These are phyloP conservation scores for Hemaris fuciformis DNA, from an alignment of 2,888 invertebrate species.

Conservation along the genomic window DNA sequence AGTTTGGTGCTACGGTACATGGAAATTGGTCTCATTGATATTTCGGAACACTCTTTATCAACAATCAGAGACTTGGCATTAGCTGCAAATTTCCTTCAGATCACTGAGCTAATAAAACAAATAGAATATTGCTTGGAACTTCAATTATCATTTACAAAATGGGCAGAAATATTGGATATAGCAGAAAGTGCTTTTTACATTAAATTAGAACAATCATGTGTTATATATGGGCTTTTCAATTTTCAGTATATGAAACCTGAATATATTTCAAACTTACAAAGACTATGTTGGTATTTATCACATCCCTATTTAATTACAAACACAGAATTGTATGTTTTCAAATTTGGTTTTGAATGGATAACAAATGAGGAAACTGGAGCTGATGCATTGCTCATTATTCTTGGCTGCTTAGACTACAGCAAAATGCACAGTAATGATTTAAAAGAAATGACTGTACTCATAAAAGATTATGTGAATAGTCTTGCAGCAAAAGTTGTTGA, in stretches of 20 bases:
- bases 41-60: constrained; percentile 48
- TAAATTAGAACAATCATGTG: constrained; percentile 49
- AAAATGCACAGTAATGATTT: constrained; percentile 45
- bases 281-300: constrained; percentile 68
- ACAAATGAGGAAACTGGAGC: constrained; percentile 44
- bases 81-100: constrained; percentile 67
- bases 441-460: constrained; percentile 40
- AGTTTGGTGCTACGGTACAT: constrained; percentile 60
- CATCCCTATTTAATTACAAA: constrained; percentile 58
- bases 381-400: constrained; percentile 56
- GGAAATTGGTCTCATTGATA: constrained; percentile 58
- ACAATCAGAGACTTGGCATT: constrained; percentile 53
- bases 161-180: constrained; percentile 58
- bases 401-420: constrained; percentile 60
- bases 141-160: constrained; percentile 49
- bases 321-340: constrained; percentile 59
- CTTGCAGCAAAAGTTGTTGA: constrained; percentile 53
- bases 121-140: constrained; percentile 58
- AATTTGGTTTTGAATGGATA: constrained; percentile 67
- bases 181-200: constrained; percentile 54
- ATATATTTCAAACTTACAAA: constrained; percentile 49
- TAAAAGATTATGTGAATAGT: constrained; percentile 47
- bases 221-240: constrained; percentile 54
- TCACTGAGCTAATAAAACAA: constrained; percentile 64
- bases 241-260: constrained; percentile 59